Evolutionary conservation across 2,888 invertebrate species (phyloP).

Genomic region (Heliconius erato): DNA sequence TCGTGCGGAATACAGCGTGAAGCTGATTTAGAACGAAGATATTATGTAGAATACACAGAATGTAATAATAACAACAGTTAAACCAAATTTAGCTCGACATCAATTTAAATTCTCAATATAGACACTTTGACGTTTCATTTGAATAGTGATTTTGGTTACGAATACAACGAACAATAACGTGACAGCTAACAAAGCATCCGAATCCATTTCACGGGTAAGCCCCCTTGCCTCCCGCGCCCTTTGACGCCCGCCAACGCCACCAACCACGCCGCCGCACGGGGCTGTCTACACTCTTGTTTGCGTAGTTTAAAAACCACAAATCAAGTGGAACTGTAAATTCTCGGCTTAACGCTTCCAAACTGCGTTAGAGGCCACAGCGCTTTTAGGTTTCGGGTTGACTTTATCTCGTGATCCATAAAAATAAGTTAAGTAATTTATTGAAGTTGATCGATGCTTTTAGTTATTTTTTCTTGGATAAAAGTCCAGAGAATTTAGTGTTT

Average conservation of each 20-base stretch:
- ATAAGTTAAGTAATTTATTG: slow-evolving; percentile 13
- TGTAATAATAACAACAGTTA: background rate
- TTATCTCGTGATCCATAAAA: slow-evolving; percentile 31
- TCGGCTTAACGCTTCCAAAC: slow-evolving; percentile 57
- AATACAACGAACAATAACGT: slow-evolving; percentile 2
- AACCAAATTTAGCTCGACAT: background rate
- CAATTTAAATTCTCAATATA: background rate
- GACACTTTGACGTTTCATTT: slow-evolving; percentile 7
- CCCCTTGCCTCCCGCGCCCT: slow-evolving; percentile 21
- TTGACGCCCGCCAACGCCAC: slow-evolving; percentile 11
- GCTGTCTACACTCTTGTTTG: slow-evolving; percentile 59
- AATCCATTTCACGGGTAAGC: slow-evolving; percentile 18
- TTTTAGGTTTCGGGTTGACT: slow-evolving; percentile 32
- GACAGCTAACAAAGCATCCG: slow-evolving; percentile 10
- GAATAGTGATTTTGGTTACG: slow-evolving; percentile 8
- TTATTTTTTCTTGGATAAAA: background rate
- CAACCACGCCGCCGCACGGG: slow-evolving; percentile 22
- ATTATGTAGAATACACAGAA: background rate
- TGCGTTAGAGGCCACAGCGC: slow-evolving; percentile 56
- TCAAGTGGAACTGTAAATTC: slow-evolving; percentile 60
- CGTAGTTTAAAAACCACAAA: slow-evolving; percentile 67
- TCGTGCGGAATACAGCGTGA: no score
- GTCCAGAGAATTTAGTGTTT: background rate
- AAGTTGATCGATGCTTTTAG: background rate
- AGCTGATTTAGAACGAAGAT: background rate